phyloP scores from a whole-genome alignment of 1,140 invertebrate species.

The Cecropterus lyciades region DNA sequence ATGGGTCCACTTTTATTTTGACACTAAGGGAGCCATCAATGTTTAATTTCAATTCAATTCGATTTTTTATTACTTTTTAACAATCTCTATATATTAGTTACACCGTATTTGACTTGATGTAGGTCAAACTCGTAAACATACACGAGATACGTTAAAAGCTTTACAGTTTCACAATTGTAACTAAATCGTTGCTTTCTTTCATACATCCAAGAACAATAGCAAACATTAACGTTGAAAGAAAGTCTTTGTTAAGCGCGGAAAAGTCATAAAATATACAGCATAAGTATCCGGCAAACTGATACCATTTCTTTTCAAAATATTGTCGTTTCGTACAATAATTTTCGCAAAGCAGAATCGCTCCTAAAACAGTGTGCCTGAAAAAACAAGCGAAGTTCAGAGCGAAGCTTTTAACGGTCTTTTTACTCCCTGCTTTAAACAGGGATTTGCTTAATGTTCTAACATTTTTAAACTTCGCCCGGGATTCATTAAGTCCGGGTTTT shows the following conservation, averaged over 20 bases:
- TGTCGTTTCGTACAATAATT: slow-evolving; percentile 21
- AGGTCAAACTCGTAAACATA: too few species aligned
- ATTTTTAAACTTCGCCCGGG: slow-evolving; percentile 26
- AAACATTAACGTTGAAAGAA: slow-evolving; percentile 10
- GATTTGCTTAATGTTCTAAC: slow-evolving; percentile 30
- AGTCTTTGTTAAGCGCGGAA: slow-evolving; percentile 8
- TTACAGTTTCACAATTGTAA: slow-evolving; percentile 4
- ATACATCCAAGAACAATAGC: slow-evolving; percentile 13
- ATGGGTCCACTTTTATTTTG: too few species aligned
- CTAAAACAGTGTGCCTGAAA: slow-evolving; percentile 26
- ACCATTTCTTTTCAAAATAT: slow-evolving; percentile 23
- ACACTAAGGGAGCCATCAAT: too few species aligned
- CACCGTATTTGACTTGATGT: too few species aligned
- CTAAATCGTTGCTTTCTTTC: not conserved
- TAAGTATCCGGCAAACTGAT: slow-evolving; percentile 20
- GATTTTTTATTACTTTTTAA: too few species aligned
- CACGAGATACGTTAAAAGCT: too few species aligned
- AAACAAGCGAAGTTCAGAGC: slow-evolving; percentile 20
- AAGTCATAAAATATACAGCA: slow-evolving; percentile 7
- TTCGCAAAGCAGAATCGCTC: slow-evolving; percentile 19
- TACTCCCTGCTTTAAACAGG: slow-evolving; percentile 20
- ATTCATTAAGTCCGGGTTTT: slow-evolving; percentile 19
- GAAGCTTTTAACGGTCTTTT: slow-evolving; percentile 26
- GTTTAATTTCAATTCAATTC: too few species aligned
- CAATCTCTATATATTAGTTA: too few species aligned